Evolutionary conservation across 2,113 vertebrate genomes (phyloP), one percentile per base, ranked within the genome.

Genomic region (Chloropsis cyanopogon): DNA sequence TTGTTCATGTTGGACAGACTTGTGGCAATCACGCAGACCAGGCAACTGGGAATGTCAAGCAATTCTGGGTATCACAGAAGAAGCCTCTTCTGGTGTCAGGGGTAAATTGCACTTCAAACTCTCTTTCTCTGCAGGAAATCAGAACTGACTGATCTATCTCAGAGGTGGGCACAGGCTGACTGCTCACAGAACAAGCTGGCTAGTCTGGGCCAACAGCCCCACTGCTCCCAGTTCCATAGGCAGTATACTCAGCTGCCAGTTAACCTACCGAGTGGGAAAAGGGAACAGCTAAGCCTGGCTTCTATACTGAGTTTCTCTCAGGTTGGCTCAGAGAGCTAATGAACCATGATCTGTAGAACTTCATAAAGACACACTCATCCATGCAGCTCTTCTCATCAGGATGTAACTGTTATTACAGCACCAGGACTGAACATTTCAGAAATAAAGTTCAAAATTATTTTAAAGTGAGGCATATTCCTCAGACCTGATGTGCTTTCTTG

Each of bases 261-360:
- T 33, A 29, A 61, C 46, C 13, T 50, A 33, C 0, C 28, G 59
- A 64, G 41, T 0, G 0, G 37, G 21, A 33, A 77, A 41, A 87
- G 7, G 54, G 37, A 83, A 22, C 19, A 54, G 64, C 31, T 53
- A 61, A 60, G 31, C 37, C 20, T 61, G 47, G 11, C 33, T 60
- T 35, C 22, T 33, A 12, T 35, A 54, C 4, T 35, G 13, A 35
- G 18, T 10, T 35, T 31, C 7, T 61, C 47, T 75, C 35, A 72
- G 26, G 8, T 19, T 42, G 49, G 56, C 12, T 78, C 66, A 49
- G 33, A 57, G 3, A 35, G 23, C 8, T 33, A 46, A 29, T 13
- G 24, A 76, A 28, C 31, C 12, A 14, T 2, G 6, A 81, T 49
- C 33, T 42, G 37, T 22, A 69, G 31, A 88, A 46, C 14, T 64